Evolutionary conservation across 2,797 vertebrate species (phyloP), one percentile per base, ranked within the genome.

Genomic region (Acanthurus leucopareius): DNA sequence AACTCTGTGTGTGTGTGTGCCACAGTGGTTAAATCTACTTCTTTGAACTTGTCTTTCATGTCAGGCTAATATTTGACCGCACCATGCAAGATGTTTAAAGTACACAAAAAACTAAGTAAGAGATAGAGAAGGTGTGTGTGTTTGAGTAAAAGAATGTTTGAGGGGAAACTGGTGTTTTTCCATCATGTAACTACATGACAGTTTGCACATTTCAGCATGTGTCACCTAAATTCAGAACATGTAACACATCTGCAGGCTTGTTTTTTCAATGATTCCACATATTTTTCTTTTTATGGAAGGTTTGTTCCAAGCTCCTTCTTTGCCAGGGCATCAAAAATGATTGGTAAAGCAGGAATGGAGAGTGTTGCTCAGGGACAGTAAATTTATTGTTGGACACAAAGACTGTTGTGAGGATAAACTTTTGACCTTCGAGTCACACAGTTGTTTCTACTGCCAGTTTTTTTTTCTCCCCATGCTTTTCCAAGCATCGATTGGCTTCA

Each of bases 61-160:
- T 47, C 69, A 64, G 32, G 64, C 68, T 80, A 74, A 86, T 86
- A 77, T 88, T 92, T 87, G 74, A 80, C 48, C 54, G 48, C 45
- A 49, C 14, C 7, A 63, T 47, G 58, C 75, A 77, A 73, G 58
- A 20, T 57, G 56, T 75, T 82, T 68, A 32, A 22, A 73, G 57
- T 2, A 13, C 10, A 32, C 28, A 32, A 32, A 4, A 51, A 45
- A 62, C 44, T 82, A 48, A 45, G 60, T 17, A 16, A 51, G 42
- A 38, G 44, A 35, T 25, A 3, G 8, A 22, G 51, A 7, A 13
- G 35, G 49, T 51, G 15, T 11, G 22, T 64, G 16, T 63, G 66
- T 51, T 35, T 73, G 35, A 52, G 52, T 45, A 44, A 32, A 53
- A 19, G 70, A 38, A 20, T 65, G 61, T 66, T 65, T 51, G 48